phyloP scores from a whole-genome alignment of 2,113 vertebrate genomes.

The Opisthocomus hoazin region DNA sequence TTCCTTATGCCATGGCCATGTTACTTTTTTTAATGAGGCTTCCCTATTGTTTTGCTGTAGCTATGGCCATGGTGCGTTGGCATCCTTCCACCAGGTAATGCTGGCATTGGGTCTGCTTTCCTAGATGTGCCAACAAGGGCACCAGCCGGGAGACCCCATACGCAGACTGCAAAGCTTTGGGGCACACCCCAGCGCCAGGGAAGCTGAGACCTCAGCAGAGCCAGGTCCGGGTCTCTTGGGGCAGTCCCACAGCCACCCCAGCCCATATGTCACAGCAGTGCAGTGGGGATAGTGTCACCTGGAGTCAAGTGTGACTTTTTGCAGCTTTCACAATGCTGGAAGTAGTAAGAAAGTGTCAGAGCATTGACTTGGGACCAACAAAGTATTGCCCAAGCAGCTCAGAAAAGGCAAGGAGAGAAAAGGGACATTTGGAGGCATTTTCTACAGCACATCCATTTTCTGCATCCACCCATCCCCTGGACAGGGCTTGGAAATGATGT shows the following conservation, averaged over 20 bases:
- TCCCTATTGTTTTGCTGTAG: not conserved
- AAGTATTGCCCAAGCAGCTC: not conserved
- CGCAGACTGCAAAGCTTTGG: rapidly evolving
- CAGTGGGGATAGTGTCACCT: not conserved
- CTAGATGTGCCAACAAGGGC: not conserved
- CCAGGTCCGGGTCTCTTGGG: not conserved
- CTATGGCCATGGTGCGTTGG: not conserved
- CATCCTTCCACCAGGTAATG: not conserved
- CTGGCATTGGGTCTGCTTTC: not conserved
- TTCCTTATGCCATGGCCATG: not conserved
- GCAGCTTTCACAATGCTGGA: not conserved
- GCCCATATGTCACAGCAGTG: not conserved
- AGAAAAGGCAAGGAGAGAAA: not conserved
- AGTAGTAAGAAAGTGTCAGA: not conserved
- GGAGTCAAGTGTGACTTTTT: not conserved
- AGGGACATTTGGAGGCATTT: not conserved
- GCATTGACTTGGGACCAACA: not conserved
- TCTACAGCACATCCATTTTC: not conserved
- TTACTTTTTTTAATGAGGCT: not conserved
- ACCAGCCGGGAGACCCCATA: not conserved
- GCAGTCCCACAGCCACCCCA: not conserved
- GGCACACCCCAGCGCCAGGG: not conserved
- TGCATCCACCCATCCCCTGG: not conserved
- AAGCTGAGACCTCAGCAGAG: not conserved
- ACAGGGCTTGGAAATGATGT: not conserved